These are phyloP conservation scores for Platichthys flesus DNA, from an alignment of 2,113 vertebrate species.

Conservation along the genomic window DNA sequence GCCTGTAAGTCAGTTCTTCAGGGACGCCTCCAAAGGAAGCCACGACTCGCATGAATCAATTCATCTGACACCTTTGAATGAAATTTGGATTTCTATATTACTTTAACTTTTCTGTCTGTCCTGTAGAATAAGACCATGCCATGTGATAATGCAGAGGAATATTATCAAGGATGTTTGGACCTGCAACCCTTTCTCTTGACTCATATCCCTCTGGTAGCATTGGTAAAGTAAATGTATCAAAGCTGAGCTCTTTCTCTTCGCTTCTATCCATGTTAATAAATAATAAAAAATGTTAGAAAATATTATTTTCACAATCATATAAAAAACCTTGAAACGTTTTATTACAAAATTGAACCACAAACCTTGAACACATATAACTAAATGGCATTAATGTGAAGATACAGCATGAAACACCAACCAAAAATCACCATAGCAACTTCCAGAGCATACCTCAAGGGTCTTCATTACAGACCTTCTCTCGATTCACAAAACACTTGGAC, in stretches of 20 bases:
- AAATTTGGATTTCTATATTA: neutral
- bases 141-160: neutral
- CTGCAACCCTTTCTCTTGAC: neutral
- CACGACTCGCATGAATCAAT: neutral
- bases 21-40: neutral
- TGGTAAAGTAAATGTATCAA: neutral
- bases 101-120: neutral
- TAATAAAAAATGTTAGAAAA: too few species aligned
- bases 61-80: neutral
- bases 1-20: neutral
- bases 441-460: neutral
- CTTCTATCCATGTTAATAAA: too few species aligned
- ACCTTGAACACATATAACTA: neutral
- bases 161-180: neutral
- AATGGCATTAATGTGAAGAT: neutral
- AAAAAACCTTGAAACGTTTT: neutral
- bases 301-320: too few species aligned
- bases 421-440: neutral
- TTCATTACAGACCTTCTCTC: neutral
- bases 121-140: neutral
- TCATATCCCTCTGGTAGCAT: neutral
- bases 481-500: conserved; percentile 3
- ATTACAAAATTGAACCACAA: too few species aligned
- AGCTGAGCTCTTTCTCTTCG: too few species aligned
- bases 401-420: neutral